Conservation (phyloP, 2,888 invertebrate species). For the Zygogramma bicolorata region DNA sequence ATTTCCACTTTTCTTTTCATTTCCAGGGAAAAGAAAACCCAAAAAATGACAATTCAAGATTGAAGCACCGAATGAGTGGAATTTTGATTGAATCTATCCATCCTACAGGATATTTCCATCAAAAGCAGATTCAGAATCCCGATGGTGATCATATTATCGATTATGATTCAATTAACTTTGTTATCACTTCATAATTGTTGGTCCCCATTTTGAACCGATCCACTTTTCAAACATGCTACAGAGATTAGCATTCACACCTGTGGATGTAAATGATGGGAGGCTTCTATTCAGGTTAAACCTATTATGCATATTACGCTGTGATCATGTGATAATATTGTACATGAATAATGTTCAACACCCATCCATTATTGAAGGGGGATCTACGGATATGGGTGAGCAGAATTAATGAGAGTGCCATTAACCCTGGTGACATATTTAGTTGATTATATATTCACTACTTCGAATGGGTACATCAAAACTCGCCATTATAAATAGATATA, state of each 20-base stretch:
- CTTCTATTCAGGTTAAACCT: slow-evolving; percentile 9
- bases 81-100: too few species aligned
- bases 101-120: too few species aligned
- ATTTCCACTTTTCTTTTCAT: too few species aligned
- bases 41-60: too few species aligned
- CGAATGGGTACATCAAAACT: too few species aligned
- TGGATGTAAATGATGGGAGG: slow-evolving; percentile 8
- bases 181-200: background rate
- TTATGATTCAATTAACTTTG: background rate
- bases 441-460: too few species aligned
- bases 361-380: background rate
- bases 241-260: slow-evolving; percentile 8
- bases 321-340: slow-evolving; percentile 17
- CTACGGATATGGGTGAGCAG: background rate
- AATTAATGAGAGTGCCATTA: background rate
- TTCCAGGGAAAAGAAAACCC: too few species aligned
- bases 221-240: background rate
- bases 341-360: slow-evolving; percentile 9
- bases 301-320: slow-evolving; percentile 3
- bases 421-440: background rate
- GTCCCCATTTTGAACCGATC: background rate
- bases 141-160: too few species aligned
- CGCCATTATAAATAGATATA: too few species aligned
- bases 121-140: too few species aligned
- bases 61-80: too few species aligned